Evolutionary conservation across 2,113 vertebrate genomes (phyloP).

Genomic region (Hassar affinis): DNA sequence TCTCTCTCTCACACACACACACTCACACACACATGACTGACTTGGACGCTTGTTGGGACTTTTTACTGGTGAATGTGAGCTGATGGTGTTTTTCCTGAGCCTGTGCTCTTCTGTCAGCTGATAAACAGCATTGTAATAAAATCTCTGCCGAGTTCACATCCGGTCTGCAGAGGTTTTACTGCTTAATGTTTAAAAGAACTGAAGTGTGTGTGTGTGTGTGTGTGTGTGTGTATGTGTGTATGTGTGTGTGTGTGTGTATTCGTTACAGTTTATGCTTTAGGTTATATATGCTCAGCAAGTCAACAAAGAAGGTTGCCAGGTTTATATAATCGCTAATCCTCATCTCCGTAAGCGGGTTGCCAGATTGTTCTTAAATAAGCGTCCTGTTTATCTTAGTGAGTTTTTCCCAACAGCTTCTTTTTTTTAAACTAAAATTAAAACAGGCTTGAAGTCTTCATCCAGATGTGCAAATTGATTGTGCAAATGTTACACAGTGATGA

Average conservation of each 20-base stretch:
- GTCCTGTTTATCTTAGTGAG: background rate
- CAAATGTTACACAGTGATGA: too few species aligned
- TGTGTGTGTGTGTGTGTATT: background rate
- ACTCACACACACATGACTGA: too few species aligned
- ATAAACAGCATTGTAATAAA: too few species aligned
- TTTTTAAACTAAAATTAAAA: background rate
- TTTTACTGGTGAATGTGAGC: background rate
- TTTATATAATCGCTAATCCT: too few species aligned
- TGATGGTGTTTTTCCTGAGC: background rate
- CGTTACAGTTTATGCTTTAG: background rate
- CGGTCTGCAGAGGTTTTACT: too few species aligned
- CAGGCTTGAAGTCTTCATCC: background rate
- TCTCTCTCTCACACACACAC: too few species aligned
- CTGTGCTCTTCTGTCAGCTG: background rate
- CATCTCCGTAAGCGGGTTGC: background rate
- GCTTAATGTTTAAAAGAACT: too few species aligned
- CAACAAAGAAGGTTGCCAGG: slow-evolving; percentile 37
- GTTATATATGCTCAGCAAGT: background rate
- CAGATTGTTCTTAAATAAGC: background rate
- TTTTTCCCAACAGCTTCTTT: background rate
- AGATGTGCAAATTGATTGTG: background rate
- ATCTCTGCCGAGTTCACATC: too few species aligned
- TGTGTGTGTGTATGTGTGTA: too few species aligned
- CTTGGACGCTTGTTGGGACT: background rate
- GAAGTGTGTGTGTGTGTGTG: too few species aligned